phyloP scores from a whole-genome alignment of 2,797 vertebrate genomes.

The Propithecus deckenii region DNA sequence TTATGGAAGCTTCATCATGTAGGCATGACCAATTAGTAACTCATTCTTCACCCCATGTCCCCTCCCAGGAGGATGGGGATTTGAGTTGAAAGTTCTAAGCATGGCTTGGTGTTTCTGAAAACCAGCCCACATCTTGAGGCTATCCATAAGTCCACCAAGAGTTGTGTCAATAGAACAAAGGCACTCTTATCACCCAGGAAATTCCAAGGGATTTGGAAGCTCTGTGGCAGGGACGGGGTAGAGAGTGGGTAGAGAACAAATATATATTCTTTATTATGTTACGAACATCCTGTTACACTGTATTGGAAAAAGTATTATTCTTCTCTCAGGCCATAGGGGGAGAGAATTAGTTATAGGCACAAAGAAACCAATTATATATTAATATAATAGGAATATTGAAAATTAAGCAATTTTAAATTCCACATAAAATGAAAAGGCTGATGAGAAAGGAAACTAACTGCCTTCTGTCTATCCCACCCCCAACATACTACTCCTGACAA shows the following conservation, averaged over 20 bases:
- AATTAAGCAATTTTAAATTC: background rate
- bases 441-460: background rate
- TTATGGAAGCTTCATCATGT: background rate
- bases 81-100: background rate
- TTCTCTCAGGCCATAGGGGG: background rate
- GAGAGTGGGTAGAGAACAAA: background rate
- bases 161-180: background rate
- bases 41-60: background rate
- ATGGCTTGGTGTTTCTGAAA: background rate
- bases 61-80: background rate
- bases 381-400: background rate
- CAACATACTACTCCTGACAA: background rate
- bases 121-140: too few species aligned
- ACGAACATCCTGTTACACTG: background rate
- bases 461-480: rapidly evolving
- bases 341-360: background rate
- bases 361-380: background rate
- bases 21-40: background rate
- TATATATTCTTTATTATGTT: background rate
- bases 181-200: background rate
- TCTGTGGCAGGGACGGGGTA: background rate
- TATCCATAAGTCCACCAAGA: background rate
- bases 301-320: background rate
- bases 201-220: background rate
- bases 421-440: background rate